These are phyloP conservation scores for Ruditapes philippinarum DNA, from an alignment of 1,140 invertebrate genomes.

Conservation along the genomic window DNA sequence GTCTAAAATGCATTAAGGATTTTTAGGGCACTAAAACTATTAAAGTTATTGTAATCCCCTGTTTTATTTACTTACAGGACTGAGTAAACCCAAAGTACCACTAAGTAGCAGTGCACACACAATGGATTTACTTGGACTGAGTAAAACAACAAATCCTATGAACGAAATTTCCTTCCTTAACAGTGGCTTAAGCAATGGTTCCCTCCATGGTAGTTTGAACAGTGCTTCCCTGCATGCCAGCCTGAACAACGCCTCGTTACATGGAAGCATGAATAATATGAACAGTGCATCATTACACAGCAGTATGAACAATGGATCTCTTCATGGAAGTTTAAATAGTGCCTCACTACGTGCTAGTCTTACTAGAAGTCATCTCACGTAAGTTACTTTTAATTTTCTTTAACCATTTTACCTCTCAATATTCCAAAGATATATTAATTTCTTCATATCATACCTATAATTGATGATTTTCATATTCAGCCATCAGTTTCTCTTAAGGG, in stretches of 20 bases:
- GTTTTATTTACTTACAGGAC: constrained; percentile 8
- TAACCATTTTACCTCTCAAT: no score
- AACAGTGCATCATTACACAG: not conserved
- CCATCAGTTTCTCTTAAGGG: no score
- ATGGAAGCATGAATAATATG: constrained; percentile 36
- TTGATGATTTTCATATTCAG: no score
- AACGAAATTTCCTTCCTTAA: constrained; percentile 30
- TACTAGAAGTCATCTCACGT: constrained; percentile 31
- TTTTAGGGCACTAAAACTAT: no score
- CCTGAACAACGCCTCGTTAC: constrained; percentile 27
- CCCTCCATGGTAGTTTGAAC: constrained; percentile 58
- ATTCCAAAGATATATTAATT: no score
- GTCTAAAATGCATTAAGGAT: no score
- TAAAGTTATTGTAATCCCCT: no score
- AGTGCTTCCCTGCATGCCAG: constrained; percentile 28
- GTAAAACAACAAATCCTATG: constrained; percentile 45
- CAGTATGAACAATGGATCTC: constrained; percentile 36
- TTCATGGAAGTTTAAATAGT: constrained; percentile 42
- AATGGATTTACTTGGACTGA: constrained; percentile 80
- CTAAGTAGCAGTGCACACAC: constrained; percentile 77
- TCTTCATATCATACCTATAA: no score
- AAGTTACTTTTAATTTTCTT: no score
- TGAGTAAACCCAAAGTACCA: constrained; percentile 38
- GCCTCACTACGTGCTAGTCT: constrained; percentile 14
- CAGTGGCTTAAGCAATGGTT: constrained; percentile 34